Conservation (phyloP, 1,140 invertebrate genomes). For the Idris sp. region DNA sequence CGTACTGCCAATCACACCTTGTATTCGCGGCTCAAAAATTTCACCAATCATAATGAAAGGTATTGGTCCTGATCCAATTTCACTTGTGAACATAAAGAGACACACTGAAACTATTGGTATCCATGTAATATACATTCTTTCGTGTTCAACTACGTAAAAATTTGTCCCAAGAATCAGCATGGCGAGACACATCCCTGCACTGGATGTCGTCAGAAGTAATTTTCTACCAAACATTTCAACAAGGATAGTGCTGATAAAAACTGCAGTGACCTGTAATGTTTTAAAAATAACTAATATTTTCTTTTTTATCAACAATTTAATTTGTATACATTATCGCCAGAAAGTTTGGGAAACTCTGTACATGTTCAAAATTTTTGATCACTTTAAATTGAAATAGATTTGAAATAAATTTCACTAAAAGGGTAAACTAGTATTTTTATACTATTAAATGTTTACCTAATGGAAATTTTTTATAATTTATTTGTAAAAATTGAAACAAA, state of each 20-base stretch:
- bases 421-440: too few relatives aligned
- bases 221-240: conserved; percentile 18
- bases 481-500: too few relatives aligned
- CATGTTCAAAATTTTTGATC: too few relatives aligned
- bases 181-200: conserved; percentile 11
- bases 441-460: too few relatives aligned
- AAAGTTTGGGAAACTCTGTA: too few relatives aligned
- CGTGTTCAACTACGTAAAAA: conserved; percentile 9
- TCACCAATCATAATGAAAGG: conserved; percentile 45
- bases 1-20: conserved; percentile 39
- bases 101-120: conserved; percentile 16
- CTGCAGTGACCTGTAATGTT: conserved; percentile 8
- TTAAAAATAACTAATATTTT: background rate
- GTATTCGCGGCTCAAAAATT: conserved; percentile 30
- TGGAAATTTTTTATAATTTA: too few relatives aligned
- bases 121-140: background rate
- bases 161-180: conserved; percentile 12
- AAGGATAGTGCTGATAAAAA: conserved; percentile 9
- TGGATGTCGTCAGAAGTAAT: conserved; percentile 25
- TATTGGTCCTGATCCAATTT: conserved; percentile 32
- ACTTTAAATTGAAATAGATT: too few relatives aligned
- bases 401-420: too few relatives aligned
- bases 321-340: too few relatives aligned
- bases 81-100: conserved; percentile 18
- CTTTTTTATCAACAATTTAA: too few relatives aligned